A percentile compares a stretch with the other conserved stretches of the same genome.
Conservation (phyloP, 2,888 invertebrate species). For the Apomyelois bistriatella region DNA sequence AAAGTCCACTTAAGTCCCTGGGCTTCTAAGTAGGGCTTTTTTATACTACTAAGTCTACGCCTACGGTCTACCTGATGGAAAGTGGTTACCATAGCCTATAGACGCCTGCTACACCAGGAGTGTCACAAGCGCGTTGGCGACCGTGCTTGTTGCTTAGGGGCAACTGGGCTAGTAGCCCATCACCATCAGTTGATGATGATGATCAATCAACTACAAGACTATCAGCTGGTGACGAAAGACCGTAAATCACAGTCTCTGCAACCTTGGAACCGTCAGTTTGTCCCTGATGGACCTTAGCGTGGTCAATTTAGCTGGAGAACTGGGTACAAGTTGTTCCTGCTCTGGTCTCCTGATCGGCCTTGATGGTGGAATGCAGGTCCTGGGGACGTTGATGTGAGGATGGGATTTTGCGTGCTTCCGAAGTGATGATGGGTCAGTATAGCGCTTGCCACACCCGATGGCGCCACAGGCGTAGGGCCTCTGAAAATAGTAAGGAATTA, state of each 20-base stretch:
- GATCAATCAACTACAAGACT: too few species aligned
- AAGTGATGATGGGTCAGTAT: conserved; percentile 96
- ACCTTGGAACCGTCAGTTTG: conserved; percentile 61
- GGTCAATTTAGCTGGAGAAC: conserved; percentile 66
- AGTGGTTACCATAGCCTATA: too few species aligned
- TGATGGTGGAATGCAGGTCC: conserved; percentile 58
- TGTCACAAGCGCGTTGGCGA: too few species aligned
- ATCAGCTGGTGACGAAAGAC: too few species aligned
- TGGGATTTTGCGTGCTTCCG: conserved; percentile 96
- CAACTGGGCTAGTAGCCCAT: too few species aligned
- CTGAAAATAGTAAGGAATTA: conserved; percentile 64
- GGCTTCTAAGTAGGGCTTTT: too few species aligned
- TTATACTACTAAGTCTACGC: too few species aligned
- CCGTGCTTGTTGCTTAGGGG: too few species aligned
- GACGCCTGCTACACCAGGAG: too few species aligned
- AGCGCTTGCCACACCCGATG: conserved; percentile 91
- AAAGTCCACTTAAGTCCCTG: too few species aligned
- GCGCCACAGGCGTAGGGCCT: conserved; percentile 96
- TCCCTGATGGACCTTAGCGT: conserved; percentile 67
- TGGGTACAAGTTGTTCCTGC: conserved; percentile 61
- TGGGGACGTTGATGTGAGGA: conserved; percentile 64
- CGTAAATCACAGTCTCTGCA: conserved; percentile 47
- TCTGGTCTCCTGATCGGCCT: conserved; percentile 49
- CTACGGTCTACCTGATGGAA: too few species aligned
- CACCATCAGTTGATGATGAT: too few species aligned